These are phyloP conservation scores for Phasia obesa DNA, from an alignment of 2,888 invertebrate genomes.

Conservation along the genomic window DNA sequence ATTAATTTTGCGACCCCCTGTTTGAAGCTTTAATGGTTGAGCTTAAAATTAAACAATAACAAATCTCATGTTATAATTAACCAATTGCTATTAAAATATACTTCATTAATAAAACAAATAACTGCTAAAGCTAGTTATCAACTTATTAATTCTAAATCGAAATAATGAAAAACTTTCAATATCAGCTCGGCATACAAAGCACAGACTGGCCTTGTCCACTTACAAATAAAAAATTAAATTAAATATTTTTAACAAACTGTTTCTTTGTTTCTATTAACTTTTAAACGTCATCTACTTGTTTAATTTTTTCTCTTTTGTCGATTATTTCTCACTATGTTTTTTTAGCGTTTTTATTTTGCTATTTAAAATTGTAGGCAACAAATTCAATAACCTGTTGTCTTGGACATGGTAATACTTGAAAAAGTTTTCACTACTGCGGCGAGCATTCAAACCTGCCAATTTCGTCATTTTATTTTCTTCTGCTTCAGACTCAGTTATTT, in stretches of 20 bases:
- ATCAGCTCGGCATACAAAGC: not conserved
- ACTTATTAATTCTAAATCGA: too few relatives aligned
- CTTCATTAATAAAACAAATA: too few relatives aligned
- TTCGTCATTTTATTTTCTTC: constrained; percentile 6
- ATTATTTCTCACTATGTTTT: constrained; percentile 3
- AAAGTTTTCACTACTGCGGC: constrained; percentile 60
- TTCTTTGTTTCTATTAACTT: constrained; percentile 5
- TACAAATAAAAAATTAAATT: constrained; percentile 5
- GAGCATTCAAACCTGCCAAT: constrained; percentile 22
- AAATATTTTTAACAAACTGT: constrained; percentile 4
- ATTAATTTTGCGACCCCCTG: too few relatives aligned
- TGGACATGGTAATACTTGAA: constrained; percentile 28
- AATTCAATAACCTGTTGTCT: constrained; percentile 57
- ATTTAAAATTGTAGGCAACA: not conserved
- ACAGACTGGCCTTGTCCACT: constrained; percentile 7
- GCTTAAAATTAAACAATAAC: too few relatives aligned
- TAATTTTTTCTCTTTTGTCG: not conserved
- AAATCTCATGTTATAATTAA: too few relatives aligned
- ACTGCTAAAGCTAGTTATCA: too few relatives aligned
- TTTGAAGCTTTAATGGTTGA: too few relatives aligned
- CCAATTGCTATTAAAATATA: too few relatives aligned
- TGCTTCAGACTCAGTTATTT: not conserved
- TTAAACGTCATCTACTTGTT: constrained; percentile 8
- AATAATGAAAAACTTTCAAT: too few relatives aligned
- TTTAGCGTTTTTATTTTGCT: not conserved